Percentiles rank a stretch among this genome's conserved stretches.
Evolutionary conservation across 1,140 invertebrate species (phyloP).

Genomic region (Drosophila orena): DNA sequence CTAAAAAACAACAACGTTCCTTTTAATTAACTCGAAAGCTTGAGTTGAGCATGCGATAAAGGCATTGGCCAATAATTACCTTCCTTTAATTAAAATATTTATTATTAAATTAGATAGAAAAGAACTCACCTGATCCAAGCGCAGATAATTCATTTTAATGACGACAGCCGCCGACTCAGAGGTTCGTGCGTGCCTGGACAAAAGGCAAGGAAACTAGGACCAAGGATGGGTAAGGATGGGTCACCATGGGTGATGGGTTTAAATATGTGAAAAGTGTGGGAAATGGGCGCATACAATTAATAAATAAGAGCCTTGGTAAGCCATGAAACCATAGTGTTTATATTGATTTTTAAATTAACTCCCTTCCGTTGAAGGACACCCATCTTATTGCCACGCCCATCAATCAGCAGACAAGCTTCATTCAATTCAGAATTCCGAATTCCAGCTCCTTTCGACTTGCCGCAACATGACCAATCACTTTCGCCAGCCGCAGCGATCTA

Average conservation of each 20-base stretch:
- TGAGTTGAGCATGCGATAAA: constrained; percentile 43
- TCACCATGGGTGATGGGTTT: constrained; percentile 4
- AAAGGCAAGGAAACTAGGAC: constrained; percentile 55
- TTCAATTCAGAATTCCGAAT: constrained; percentile 1
- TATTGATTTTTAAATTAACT: too few relatives aligned
- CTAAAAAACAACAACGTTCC: neutral
- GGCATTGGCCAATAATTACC: constrained; percentile 49
- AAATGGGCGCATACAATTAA: neutral
- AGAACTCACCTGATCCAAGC: constrained; percentile 44
- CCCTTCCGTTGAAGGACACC: too few relatives aligned
- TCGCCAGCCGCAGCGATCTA: constrained; percentile 42
- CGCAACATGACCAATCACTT: constrained; percentile 56
- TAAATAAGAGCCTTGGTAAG: too few relatives aligned
- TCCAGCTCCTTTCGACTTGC: neutral
- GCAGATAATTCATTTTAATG: constrained; percentile 78
- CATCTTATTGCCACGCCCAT: neutral
- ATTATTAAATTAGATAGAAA: constrained; percentile 51
- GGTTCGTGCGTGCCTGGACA: constrained; percentile 58
- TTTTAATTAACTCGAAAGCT: constrained; percentile 60
- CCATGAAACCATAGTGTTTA: too few relatives aligned
- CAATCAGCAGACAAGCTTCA: constrained; percentile 12
- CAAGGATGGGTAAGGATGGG: constrained; percentile 46
- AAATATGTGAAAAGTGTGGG: neutral
- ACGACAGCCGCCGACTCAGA: constrained; percentile 49
- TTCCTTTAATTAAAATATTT: constrained; percentile 73